Evolutionary conservation across 2,888 invertebrate genomes (phyloP), one percentile per base, ranked within the genome.

Genomic region (Oscheius sp.): DNA sequence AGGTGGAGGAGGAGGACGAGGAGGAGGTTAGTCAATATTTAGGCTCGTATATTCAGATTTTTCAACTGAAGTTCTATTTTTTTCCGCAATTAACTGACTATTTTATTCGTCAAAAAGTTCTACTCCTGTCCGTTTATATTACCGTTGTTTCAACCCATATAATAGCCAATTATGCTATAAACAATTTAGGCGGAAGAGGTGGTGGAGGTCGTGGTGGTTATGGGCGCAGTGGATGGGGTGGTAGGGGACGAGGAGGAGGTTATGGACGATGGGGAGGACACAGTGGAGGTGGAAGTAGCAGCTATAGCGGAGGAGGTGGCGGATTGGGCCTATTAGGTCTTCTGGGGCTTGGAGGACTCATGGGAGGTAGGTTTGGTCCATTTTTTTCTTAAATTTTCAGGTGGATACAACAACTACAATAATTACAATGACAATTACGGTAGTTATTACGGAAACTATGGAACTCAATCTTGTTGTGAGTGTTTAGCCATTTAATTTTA

Each of bases 261-360:
- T 30, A 50, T 26, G 26, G 28, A 14, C 12, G 28, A 2, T 22
- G 50, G 24, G 24, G 28, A 8, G 24, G 28, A 8, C 26, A 22
- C 41, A 41, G 41, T 41, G 50, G 50, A 14, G 6, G 12, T 24
- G 50, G 50, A 6, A 14, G 26, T n/a, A 26, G 50, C 5, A 14
- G 49, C 49, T 47, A 45, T 20, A 22, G 30, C 12, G 50, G 50
- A 2, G 50, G 50, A 14, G 26, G 50, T 14, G 28, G 50, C 9
- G 50, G 50, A 26, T 28, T 50, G 28, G 50, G 50, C 9, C 50
- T 50, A 4, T 30, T 50, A n/a, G 50, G 50, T 28, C 50, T 50
- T 26, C 28, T 50, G 30, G 50, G 50, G 9, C 24, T 47, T 14
- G 47, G 20, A 17, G 47, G 47, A 22, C 41, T 41, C 12, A n/a